A percentile compares a stretch with the other conserved stretches of the same genome.
Evolutionary conservation across 2,888 invertebrate species (phyloP).

Genomic region (Prosopocoilus inquinatus): DNA sequence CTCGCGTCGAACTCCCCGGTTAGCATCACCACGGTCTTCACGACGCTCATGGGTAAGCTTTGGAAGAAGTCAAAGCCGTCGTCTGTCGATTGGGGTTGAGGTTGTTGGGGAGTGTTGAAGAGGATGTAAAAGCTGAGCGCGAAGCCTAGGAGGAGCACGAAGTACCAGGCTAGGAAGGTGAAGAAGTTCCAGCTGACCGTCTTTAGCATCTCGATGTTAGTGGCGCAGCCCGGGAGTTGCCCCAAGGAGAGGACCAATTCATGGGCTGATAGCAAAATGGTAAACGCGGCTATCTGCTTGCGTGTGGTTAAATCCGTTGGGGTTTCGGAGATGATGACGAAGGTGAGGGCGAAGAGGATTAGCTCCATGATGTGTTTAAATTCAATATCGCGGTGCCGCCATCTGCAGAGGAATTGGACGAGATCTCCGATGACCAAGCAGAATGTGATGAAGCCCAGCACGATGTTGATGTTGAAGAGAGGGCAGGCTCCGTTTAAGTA

Average conservation of each 20-base stretch:
- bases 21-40: constrained; percentile 83
- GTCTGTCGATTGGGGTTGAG: too few species aligned
- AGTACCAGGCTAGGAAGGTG: constrained; percentile 76
- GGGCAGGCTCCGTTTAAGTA: constrained; percentile 57
- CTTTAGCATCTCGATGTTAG: constrained; percentile 78
- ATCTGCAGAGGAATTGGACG: constrained; percentile 28
- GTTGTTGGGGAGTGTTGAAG: constrained; percentile 53
- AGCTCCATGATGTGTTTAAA: constrained; percentile 76
- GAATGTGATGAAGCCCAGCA: not conserved
- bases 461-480: constrained; percentile 6
- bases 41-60: constrained; percentile 46
- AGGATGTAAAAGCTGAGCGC: constrained; percentile 80
- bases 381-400: constrained; percentile 59
- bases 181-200: constrained; percentile 79
- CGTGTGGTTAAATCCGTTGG: constrained; percentile 53
- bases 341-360: constrained; percentile 62
- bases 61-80: too few species aligned
- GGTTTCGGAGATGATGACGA: constrained; percentile 58
- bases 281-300: constrained; percentile 68
- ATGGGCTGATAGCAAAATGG: constrained; percentile 72
- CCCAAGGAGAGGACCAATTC: constrained; percentile 76
- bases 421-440: not conserved
- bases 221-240: constrained; percentile 74
- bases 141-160: constrained; percentile 77
- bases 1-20: constrained; percentile 84